phyloP scores from a whole-genome alignment of 1,140 invertebrate genomes.

The Papilio helenus region DNA sequence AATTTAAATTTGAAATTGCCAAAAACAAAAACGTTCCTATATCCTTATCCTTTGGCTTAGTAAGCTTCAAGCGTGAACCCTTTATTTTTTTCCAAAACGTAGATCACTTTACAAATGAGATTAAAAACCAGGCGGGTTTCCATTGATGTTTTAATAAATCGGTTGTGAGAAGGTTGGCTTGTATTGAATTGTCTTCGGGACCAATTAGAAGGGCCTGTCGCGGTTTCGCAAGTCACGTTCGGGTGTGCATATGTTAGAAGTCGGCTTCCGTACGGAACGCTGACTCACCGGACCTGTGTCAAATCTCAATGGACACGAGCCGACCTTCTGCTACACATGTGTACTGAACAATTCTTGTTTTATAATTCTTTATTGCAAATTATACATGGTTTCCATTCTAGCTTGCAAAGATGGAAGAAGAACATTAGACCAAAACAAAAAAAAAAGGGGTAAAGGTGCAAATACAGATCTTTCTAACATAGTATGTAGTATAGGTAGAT shows the following conservation, averaged over 20 bases:
- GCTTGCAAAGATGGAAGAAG: neutral
- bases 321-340: constrained; percentile 67
- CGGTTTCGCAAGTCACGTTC: constrained; percentile 65
- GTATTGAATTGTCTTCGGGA: constrained; percentile 72
- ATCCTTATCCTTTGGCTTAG: neutral
- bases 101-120: constrained; percentile 18
- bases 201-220: constrained; percentile 76
- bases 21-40: neutral
- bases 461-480: neutral
- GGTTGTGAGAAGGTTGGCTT: constrained; percentile 22
- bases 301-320: constrained; percentile 75
- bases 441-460: neutral
- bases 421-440: neutral
- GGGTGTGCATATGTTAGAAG: constrained; percentile 71
- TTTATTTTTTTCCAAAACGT: neutral
- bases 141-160: constrained; percentile 42
- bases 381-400: neutral
- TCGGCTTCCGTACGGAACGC: constrained; percentile 55
- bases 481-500: neutral
- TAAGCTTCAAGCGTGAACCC: neutral
- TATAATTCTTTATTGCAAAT: constrained; percentile 2
- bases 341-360: constrained; percentile 33
- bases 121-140: constrained; percentile 16
- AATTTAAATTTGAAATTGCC: neutral
- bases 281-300: constrained; percentile 72